Evolutionary conservation across 2,113 vertebrate species (phyloP).

Genomic region (Trematomus loennbergii): DNA sequence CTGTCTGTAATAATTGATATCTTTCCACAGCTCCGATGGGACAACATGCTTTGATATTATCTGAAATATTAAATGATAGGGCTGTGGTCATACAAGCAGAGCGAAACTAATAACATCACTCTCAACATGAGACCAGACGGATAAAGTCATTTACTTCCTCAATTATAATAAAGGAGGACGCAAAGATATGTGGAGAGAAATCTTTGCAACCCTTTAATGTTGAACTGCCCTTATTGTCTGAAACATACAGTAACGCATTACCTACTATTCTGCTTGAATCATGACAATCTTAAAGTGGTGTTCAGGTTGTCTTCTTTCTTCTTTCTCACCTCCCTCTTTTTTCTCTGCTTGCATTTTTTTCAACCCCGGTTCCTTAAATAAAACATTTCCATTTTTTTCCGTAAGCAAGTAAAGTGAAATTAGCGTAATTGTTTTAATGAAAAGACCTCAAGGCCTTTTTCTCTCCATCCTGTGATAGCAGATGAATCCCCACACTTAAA

Average conservation of each 20-base stretch:
- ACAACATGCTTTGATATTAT: slow-evolving; percentile 66
- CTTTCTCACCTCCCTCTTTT: slow-evolving; percentile 14
- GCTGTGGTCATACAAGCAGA: slow-evolving; percentile 54
- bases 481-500: slow-evolving; percentile 68
- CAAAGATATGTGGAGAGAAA: background rate
- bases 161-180: slow-evolving; percentile 40
- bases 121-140: slow-evolving; percentile 36
- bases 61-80: slow-evolving; percentile 65
- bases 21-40: slow-evolving; percentile 41
- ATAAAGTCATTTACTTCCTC: slow-evolving; percentile 41
- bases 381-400: slow-evolving; percentile 35
- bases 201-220: slow-evolving; percentile 24
- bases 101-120: slow-evolving; percentile 64
- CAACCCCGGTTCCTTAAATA: slow-evolving; percentile 42
- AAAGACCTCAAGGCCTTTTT: slow-evolving; percentile 62
- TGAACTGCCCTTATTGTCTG: slow-evolving; percentile 27
- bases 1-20: slow-evolving; percentile 64
- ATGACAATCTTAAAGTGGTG: background rate
- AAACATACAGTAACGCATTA: slow-evolving; percentile 22
- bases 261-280: slow-evolving; percentile 16
- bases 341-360: slow-evolving; percentile 19
- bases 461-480: slow-evolving; percentile 49
- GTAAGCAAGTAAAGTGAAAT: slow-evolving; percentile 69
- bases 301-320: background rate
- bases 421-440: slow-evolving; percentile 80